phyloP scores from a whole-genome alignment of 2,797 vertebrate genomes.

The Rallus crepitans region DNA sequence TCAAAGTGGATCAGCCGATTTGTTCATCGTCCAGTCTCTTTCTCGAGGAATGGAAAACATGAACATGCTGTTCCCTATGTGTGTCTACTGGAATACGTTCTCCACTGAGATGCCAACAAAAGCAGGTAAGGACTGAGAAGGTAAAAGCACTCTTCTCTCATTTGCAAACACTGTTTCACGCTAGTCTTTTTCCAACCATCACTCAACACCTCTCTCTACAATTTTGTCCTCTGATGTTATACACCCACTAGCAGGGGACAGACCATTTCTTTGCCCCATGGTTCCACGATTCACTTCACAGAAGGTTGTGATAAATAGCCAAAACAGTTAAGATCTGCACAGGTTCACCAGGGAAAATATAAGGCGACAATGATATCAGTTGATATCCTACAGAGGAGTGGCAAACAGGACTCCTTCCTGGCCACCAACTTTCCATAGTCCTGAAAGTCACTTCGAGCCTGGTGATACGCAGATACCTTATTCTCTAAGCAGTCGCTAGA shows the following conservation, averaged over 20 bases:
- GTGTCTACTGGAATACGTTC: rapidly evolving
- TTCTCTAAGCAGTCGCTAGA: background rate
- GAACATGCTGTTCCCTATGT: rapidly evolving
- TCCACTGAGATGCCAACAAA: background rate
- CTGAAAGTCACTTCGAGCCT: background rate
- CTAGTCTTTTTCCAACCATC: background rate
- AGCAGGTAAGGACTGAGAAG: background rate
- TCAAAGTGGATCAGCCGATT: background rate
- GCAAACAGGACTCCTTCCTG: background rate
- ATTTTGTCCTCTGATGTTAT: background rate
- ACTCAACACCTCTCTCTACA: background rate
- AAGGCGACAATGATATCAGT: background rate
- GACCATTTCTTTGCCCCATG: rapidly evolving
- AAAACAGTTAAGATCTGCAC: background rate
- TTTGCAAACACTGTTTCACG: background rate
- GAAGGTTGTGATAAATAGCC: background rate
- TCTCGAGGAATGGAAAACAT: background rate
- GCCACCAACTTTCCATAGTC: background rate
- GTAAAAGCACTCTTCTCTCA: background rate
- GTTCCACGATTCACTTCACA: background rate
- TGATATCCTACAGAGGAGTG: background rate
- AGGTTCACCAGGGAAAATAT: background rate
- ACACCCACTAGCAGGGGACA: background rate
- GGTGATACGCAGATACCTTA: background rate
- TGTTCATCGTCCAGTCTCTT: background rate